phyloP scores from a whole-genome alignment of 2,113 vertebrate species.

The Papio anubis region DNA sequence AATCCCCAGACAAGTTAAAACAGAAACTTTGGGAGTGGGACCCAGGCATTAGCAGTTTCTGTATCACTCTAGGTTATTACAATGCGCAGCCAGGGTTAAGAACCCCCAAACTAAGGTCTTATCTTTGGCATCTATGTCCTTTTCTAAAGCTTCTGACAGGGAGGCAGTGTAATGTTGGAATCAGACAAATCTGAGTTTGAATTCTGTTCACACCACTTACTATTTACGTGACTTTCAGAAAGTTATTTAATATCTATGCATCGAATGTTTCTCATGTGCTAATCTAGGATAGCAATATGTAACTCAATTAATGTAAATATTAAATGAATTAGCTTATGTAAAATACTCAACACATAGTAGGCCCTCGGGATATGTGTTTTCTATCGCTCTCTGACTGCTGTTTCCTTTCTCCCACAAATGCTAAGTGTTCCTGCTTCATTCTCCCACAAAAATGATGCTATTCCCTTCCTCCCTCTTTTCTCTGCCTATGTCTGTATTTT shows the following conservation, averaged over 20 bases:
- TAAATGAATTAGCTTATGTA: slow-evolving; percentile 11
- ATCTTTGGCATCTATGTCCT: neutral
- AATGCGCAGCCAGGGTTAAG: neutral
- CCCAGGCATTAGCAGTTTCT: neutral
- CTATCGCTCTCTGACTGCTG: neutral
- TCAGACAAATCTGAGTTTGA: slow-evolving; percentile 13
- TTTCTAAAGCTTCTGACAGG: slow-evolving; percentile 12
- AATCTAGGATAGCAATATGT: neutral
- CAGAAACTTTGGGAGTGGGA: neutral
- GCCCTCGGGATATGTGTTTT: neutral
- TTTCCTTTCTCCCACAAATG: neutral
- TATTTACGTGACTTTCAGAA: slow-evolving; percentile 43
- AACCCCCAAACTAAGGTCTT: neutral
- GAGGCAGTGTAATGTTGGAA: neutral
- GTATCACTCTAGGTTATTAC: neutral
- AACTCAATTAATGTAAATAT: slow-evolving; percentile 13
- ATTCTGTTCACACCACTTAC: neutral
- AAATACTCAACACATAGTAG: neutral
- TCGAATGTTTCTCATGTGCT: slow-evolving; percentile 28
- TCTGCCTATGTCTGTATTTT: slow-evolving; percentile 29
- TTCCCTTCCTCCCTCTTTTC: neutral
- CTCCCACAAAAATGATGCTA: neutral
- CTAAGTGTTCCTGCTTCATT: neutral
- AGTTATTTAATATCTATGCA: neutral
- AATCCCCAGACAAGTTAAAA: neutral